Percentiles rank a stretch among this genome's conserved stretches.
Conservation (phyloP, 92 coral and sea anemone genomes). For the Porites cylindrica region DNA sequence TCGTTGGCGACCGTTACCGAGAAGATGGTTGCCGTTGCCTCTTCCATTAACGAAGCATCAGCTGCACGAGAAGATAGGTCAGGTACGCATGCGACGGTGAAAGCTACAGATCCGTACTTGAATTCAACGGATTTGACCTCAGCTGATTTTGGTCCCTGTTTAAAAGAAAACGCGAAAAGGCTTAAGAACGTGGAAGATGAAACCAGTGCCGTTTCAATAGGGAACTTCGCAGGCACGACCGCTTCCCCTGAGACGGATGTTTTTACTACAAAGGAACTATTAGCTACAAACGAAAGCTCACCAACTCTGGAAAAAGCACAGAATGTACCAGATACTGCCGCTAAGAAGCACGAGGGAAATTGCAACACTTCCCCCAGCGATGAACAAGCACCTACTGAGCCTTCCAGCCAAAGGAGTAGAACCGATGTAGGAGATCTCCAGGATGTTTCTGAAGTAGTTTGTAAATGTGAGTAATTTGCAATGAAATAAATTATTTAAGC, state of each 20-base stretch:
- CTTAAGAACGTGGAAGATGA: not conserved
- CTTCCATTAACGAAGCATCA: not conserved
- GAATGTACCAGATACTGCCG: not conserved
- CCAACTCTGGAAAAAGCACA: not conserved
- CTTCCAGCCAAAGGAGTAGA: not conserved
- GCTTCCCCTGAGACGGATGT: no score
- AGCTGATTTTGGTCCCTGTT: not conserved
- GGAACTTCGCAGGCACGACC: no score
- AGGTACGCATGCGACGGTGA: no score
- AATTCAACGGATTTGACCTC: not conserved
- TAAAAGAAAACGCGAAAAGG: not conserved
- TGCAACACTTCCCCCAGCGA: not conserved
- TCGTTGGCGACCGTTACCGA: no score
- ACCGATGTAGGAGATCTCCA: not conserved
- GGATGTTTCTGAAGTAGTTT: not conserved
- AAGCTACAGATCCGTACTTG: no score
- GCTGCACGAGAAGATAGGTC: not conserved
- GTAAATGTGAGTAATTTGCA: conserved; percentile 7
- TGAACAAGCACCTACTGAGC: not conserved
- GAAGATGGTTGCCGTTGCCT: no score
- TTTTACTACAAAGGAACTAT: not conserved
- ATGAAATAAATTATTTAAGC: no score
- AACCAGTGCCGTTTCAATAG: no score
- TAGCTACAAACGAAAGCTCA: not conserved
- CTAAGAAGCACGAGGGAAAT: not conserved